Evolutionary conservation across 2,888 invertebrate genomes (phyloP).

Genomic region (Andrena hattorfiana): DNA sequence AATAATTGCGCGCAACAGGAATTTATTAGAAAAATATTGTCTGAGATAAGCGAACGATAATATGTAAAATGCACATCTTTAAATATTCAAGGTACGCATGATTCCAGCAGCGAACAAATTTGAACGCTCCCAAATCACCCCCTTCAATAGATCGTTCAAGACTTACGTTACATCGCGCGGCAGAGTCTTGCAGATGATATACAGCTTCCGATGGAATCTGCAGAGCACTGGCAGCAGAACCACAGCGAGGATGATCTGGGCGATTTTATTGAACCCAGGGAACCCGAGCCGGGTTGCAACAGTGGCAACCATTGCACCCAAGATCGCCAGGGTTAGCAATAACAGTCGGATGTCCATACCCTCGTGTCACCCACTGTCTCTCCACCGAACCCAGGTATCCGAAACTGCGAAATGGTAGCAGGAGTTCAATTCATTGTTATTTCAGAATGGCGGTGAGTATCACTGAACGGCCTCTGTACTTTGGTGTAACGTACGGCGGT

Average conservation of each 20-base stretch:
- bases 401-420: conserved; percentile 37
- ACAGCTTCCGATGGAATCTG: conserved; percentile 80
- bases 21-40: no score
- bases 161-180: conserved; percentile 82
- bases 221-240: conserved; percentile 77
- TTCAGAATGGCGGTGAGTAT: not conserved
- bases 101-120: not conserved
- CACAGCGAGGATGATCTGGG: conserved; percentile 77
- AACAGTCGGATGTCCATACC: conserved; percentile 80
- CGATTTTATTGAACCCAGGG: conserved; percentile 74
- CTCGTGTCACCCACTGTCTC: conserved; percentile 25
- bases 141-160: not conserved
- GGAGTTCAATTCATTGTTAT: not conserved
- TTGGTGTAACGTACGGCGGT: not conserved
- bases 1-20: no score
- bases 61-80: not conserved
- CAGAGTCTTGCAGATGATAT: conserved; percentile 79
- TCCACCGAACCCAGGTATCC: conserved; percentile 12
- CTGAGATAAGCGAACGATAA: no score
- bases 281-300: conserved; percentile 77
- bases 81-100: not conserved
- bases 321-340: conserved; percentile 77
- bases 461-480: not conserved
- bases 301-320: conserved; percentile 79
- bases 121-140: no score